Base-by-base conservation (phyloP, 2,797 vertebrate species). In the Siniperca undulata region DNA sequence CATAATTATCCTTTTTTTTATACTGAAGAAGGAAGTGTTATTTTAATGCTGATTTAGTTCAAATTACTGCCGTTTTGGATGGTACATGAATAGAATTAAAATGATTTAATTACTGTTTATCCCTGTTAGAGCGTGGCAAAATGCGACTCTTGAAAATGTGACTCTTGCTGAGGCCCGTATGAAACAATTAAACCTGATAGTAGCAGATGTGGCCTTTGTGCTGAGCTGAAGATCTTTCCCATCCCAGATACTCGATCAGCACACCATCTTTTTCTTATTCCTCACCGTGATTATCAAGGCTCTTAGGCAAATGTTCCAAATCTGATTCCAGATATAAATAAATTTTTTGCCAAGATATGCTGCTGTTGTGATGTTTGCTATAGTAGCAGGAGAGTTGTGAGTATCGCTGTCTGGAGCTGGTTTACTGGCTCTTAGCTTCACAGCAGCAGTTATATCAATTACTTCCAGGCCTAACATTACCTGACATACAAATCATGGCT, bases 141-240 rank as follows among this genome's bases (percentile, higher is more conserved):
- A 36, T 30, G 27, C 27, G 2, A 30, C 27, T 30, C 27, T 30
- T 30, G 4, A 36, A 61, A 56, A 9, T 13, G 2, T 58, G 19
- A 72, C 56, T 52, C 14, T 17, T 22, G 1, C 36, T 0, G 5
- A 65, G 40, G 24, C 58, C 17, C 2, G 3, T 36, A 38, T 56
- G 46, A 73, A 52, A 70, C 24, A 58, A 16, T 66, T 13, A 82
- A 76, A 59, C 64, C 58, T 36, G 16, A 66, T 27, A 13, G 36
- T 73, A 85, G 80, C 78, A 73, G 70, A 85, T 77, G 78, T 24
- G 36, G 77, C 56, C 36, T 80, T 67, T 87, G 66, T 81, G 69
- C 68, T 70, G 58, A 77, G 65, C 52, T 68, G 55, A 77, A 69
- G 78, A 55, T 75, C 38, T 52, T 73, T 75, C 52, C 11, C 48